Evolutionary conservation across 2,888 invertebrate genomes (phyloP).

Genomic region (Leptopterna dolabrata): DNA sequence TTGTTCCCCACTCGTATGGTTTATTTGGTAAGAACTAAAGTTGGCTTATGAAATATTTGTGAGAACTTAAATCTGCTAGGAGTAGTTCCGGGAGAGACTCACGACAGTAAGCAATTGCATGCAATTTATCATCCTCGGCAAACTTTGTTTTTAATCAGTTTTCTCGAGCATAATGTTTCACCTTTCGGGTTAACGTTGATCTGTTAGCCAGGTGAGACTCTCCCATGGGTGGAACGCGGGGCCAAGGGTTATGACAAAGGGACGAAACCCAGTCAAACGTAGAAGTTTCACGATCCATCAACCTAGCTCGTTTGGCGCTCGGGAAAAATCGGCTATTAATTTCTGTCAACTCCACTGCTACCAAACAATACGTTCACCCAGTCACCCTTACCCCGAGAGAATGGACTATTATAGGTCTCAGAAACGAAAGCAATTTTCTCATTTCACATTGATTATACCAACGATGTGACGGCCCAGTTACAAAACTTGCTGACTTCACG

Average conservation of each 20-base stretch:
- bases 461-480: background rate
- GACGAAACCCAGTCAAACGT: slow-evolving; percentile 48
- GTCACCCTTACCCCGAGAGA: background rate
- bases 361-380: slow-evolving; percentile 13
- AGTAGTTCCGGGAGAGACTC: too few relatives aligned
- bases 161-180: background rate
- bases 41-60: too few relatives aligned
- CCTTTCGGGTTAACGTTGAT: background rate
- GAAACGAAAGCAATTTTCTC: slow-evolving; percentile 9
- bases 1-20: too few relatives aligned
- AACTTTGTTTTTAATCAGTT: background rate
- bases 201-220: slow-evolving; percentile 9
- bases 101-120: background rate
- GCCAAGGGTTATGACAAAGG: background rate
- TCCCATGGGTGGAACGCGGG: background rate
- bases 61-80: too few relatives aligned
- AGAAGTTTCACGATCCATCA: slow-evolving; percentile 47
- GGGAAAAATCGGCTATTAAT: slow-evolving; percentile 53
- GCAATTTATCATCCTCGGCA: background rate
- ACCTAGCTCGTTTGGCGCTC: background rate
- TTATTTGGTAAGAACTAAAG: too few relatives aligned
- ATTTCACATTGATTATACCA: background rate
- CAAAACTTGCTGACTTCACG: too few relatives aligned
- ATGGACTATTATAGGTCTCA: background rate
- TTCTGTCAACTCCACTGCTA: slow-evolving; percentile 44